phyloP scores from a whole-genome alignment of 35 echinoderm and acorn worm species.

The Lytechinus pictus region DNA sequence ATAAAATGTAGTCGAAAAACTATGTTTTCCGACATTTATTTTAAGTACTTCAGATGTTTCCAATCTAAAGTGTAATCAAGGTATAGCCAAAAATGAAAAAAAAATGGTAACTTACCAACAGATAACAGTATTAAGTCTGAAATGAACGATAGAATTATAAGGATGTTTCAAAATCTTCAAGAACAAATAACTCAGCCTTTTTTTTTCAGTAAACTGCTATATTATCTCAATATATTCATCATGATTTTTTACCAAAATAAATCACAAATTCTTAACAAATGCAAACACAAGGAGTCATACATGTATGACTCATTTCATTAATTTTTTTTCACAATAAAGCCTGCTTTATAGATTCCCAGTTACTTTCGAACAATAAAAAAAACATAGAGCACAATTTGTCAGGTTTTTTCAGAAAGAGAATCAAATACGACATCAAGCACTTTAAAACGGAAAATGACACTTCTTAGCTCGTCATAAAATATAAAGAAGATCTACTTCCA shows the following conservation, averaged over 20 bases:
- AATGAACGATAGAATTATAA: background rate
- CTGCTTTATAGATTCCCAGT: background rate
- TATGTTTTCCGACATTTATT: conserved; percentile 22
- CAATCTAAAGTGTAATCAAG: background rate
- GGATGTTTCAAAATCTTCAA: background rate
- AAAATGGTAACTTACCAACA: too few species aligned
- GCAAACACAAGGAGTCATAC: background rate
- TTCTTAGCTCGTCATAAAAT: background rate
- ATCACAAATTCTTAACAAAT: background rate
- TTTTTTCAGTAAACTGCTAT: background rate
- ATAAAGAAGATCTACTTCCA: background rate
- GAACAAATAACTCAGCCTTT: background rate
- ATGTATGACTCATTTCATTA: background rate
- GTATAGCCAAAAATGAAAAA: background rate
- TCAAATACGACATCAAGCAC: background rate
- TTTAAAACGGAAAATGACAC: too few species aligned
- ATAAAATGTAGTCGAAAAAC: conserved; percentile 32
- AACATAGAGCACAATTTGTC: background rate
- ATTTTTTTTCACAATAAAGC: background rate
- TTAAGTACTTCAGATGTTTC: background rate
- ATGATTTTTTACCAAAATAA: background rate
- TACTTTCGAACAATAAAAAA: background rate
- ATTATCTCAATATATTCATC: background rate
- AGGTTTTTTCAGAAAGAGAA: background rate
- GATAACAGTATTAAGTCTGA: background rate